Base-by-base conservation (phyloP, 2,113 vertebrate species). In the Acinonyx jubatus region DNA sequence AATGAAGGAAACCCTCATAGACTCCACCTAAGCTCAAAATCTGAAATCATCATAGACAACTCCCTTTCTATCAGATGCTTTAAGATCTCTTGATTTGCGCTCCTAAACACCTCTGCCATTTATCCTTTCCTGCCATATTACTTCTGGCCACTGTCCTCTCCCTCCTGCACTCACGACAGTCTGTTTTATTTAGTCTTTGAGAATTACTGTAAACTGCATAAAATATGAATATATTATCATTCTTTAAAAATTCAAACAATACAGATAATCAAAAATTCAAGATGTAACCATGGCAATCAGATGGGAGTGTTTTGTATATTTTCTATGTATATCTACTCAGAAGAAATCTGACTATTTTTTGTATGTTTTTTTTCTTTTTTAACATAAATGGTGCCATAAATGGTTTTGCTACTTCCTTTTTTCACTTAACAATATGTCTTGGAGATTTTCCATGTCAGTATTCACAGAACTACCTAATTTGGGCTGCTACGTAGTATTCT, bases 161-260 rank as follows among this genome's bases (percentile, higher is more conserved):
- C 79, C 33, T 52, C 69, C 57, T 31, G 16, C 3, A 73, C 29
- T 78, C 45, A 82, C 57, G 33, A 57, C 41, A n/a, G 16, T 81
- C 45, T 76, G 38, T 71, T 91, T 84, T 84, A 91, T 93, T 84
- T 97, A 89, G 91, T 76, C 79, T 31, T 92, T 92, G 52, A 85
- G 92, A 95, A 89, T 36, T 81, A 89, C 29, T 92, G 85, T 96
- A 31, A 93, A 97, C 91, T 95, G 71, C 27, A 65, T 16, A 87
- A 93, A 82, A 79, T n/a, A 85, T 55, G 97, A 96, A 97, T 91
- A 89, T 48, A 81, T 95, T 97, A 92, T 82, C 96, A 68, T 98
- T 95, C 87, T 86, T 45, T 2, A 71, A 63, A 92, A 81, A 65
- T 61, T 45, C 68, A 95, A 88, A 92, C 78, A 96, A 96, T 89